Conservation (phyloP, 1,140 invertebrate species). For the Nasonia giraulti region DNA sequence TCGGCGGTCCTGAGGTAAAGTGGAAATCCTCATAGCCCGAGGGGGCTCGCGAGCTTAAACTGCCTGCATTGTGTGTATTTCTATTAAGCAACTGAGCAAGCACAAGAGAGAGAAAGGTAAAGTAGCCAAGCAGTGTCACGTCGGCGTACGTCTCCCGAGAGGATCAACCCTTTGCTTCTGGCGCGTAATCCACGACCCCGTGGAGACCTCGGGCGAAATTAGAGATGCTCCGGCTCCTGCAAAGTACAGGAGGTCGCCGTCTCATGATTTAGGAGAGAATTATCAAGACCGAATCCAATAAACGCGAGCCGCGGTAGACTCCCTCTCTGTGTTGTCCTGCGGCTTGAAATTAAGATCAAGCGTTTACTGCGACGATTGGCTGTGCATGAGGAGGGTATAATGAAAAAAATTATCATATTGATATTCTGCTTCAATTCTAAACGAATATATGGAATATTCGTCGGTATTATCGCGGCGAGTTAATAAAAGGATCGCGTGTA, state of each 20-base stretch:
- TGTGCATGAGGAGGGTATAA: neutral
- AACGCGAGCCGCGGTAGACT: conserved; percentile 65
- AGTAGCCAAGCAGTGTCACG: conserved; percentile 66
- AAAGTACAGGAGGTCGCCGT: conserved; percentile 28
- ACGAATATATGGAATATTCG: too few relatives aligned
- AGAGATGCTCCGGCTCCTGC: conserved; percentile 61
- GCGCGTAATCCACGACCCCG: conserved; percentile 73
- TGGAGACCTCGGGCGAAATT: conserved; percentile 71
- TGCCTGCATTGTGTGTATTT: conserved; percentile 59
- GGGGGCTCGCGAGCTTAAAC: conserved; percentile 10
- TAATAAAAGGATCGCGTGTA: neutral
- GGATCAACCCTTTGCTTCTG: conserved; percentile 71
- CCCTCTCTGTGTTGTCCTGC: conserved; percentile 56
- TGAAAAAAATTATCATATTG: too few relatives aligned
- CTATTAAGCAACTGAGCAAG: conserved; percentile 63
- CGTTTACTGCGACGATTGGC: neutral
- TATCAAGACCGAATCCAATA: conserved; percentile 72
- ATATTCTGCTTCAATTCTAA: too few relatives aligned
- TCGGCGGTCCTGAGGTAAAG: neutral
- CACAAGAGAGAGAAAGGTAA: conserved; percentile 37
- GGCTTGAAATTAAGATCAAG: conserved; percentile 70
- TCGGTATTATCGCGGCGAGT: neutral
- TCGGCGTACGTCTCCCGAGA: conserved; percentile 68
- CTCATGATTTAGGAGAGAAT: conserved; percentile 72
- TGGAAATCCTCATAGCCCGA: conserved; percentile 26